Percentiles rank a stretch among this genome's conserved stretches.
These are phyloP conservation scores for Scylla paramamosain DNA, from an alignment of 1,140 invertebrate species.

Conservation along the genomic window DNA sequence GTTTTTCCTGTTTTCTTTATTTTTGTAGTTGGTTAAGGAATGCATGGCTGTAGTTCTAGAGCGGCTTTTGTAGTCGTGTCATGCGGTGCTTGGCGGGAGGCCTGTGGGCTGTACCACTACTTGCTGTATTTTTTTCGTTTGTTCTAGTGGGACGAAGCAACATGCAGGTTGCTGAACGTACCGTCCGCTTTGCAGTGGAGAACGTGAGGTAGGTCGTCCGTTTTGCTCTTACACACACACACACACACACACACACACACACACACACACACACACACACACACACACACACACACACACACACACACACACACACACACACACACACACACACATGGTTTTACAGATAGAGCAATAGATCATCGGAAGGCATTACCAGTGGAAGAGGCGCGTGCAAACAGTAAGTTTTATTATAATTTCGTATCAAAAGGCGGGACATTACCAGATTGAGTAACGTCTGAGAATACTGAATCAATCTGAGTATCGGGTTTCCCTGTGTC, in stretches of 20 bases:
- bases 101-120: neutral
- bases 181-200: slow-evolving; percentile 66
- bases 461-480: no score
- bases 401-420: no score
- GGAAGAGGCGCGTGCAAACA: no score
- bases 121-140: neutral
- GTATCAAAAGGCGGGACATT: no score
- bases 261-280: slow-evolving; percentile 10
- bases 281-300: neutral
- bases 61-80: neutral
- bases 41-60: neutral
- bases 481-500: no score
- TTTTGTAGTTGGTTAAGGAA: neutral
- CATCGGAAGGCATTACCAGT: no score
- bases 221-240: neutral
- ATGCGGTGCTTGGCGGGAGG: no score
- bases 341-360: no score
- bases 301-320: no score
- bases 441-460: no score
- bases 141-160: slow-evolving; percentile 49
- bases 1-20: neutral
- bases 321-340: no score
- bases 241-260: slow-evolving; percentile 32
- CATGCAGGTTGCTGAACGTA: slow-evolving; percentile 68
- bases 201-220: slow-evolving; percentile 57